Base-by-base conservation (phyloP, 37 sponge, comb jelly and placozoan species). In the Chondrilla cf. caribensis region DNA sequence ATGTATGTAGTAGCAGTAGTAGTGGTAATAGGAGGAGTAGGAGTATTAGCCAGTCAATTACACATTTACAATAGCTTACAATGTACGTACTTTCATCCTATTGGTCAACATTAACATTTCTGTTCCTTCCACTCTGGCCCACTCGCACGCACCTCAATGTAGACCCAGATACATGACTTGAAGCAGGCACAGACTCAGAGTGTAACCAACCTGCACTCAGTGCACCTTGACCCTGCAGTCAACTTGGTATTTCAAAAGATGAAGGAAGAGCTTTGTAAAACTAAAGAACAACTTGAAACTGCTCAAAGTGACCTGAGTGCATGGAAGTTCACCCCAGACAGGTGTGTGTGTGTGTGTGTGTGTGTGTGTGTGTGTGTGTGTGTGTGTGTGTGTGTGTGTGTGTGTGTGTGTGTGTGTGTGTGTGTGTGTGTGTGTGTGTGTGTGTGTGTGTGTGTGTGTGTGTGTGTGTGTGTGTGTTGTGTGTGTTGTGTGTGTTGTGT, bases 321-420 rank as follows among this genome's bases (percentile, higher is more conserved):
- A 4, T 97, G 98, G 98, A 94, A 94, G 66, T 97, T 97, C 82
- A 92, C 98, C 29, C 90, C 98, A 36, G 95, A 97, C 86, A 96
- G 96, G 94, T 93, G 24, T 54, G 83, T 57, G 15, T 55, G 58
- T 33, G 17, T 42, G 58, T 15, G 5, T n/a, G n/a, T n/a, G n/a
- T n/a, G n/a, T n/a, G n/a, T 33, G 1, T 44, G n/a, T n/a, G n/a
- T n/a, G n/a, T n/a, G n/a, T n/a, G n/a, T n/a, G n/a, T n/a, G n/a
- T n/a, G n/a, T n/a, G n/a, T n/a, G n/a, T n/a, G n/a, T n/a, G n/a
- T n/a, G n/a, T 2, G 19, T 11, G 57, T 58, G 59, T 19, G 25
- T 58, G 60, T n/a, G 38, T 4, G 25, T 24, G 14, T 54, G 6
- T 82, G 14, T 2, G 1, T 22, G 21, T 44, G 57, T 51, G n/a